Evolutionary conservation across 2,888 invertebrate species (phyloP).

Genomic region (Palloptera scutellata): DNA sequence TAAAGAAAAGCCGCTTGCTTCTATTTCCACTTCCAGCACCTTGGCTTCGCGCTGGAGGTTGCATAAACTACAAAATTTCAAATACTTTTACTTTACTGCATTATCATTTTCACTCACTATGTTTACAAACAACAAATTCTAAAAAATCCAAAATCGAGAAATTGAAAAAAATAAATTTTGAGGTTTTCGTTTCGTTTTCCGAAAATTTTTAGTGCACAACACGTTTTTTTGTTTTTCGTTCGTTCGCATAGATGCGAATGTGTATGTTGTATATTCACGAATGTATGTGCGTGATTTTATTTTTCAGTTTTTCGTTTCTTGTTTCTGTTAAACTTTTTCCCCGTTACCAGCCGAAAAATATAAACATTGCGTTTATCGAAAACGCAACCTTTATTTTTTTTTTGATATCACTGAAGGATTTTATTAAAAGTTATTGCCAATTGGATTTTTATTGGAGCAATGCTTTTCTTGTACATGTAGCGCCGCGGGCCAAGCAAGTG

Average conservation of each 20-base stretch:
- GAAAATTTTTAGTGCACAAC: conserved; percentile 54
- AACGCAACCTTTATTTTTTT: too few relatives aligned
- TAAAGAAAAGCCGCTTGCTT: conserved; percentile 24
- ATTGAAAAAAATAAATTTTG: conserved; percentile 14
- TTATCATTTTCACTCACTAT: conserved; percentile 23
- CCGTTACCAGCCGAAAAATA: conserved; percentile 8
- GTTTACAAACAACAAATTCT: conserved; percentile 33
- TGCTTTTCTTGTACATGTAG: too few relatives aligned
- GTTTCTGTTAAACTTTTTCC: conserved; percentile 4
- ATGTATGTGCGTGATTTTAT: conserved; percentile 10
- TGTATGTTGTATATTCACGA: conserved; percentile 4
- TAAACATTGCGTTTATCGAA: conserved; percentile 9
- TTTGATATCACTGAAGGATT: too few relatives aligned
- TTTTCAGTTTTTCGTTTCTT: background rate
- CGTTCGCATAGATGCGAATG: background rate
- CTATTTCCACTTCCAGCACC: too few relatives aligned
- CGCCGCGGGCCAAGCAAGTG: conserved; percentile 22
- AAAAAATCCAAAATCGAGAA: conserved; percentile 23
- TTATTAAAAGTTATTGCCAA: too few relatives aligned
- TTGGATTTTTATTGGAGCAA: too few relatives aligned
- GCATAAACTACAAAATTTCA: conserved; percentile 18
- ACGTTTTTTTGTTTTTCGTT: conserved; percentile 47
- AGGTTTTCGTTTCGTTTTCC: conserved; percentile 23
- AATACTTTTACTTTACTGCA: conserved; percentile 24
- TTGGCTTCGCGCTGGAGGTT: background rate